Percentiles rank a stretch among this genome's conserved stretches.
Evolutionary conservation across 2,888 invertebrate species (phyloP).

Genomic region (Noctuana brunneofusca): DNA sequence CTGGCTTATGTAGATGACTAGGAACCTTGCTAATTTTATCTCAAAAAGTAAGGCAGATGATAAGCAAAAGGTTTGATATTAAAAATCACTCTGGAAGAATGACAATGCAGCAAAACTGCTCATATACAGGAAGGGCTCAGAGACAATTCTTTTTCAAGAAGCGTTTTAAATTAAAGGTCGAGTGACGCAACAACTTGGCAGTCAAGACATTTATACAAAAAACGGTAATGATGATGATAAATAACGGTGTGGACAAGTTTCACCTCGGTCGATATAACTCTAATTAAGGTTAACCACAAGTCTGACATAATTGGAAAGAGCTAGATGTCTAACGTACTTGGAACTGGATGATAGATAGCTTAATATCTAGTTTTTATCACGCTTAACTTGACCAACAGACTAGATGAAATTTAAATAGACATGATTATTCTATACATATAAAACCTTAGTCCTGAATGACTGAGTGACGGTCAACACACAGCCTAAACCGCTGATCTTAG

Average conservation of each 20-base stretch:
- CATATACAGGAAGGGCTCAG: not conserved
- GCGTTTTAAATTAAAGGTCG: not conserved
- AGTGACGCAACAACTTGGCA: not conserved
- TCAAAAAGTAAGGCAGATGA: too few species aligned
- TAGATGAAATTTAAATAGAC: too few species aligned
- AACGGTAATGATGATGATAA: conserved; percentile 13
- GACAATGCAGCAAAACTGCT: not conserved
- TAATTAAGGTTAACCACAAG: conserved; percentile 11
- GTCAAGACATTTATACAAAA: conserved; percentile 5
- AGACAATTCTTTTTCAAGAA: not conserved
- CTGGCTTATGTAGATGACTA: too few species aligned
- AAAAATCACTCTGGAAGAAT: not conserved
- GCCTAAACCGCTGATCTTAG: too few species aligned
- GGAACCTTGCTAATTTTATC: too few species aligned
- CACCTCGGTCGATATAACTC: conserved; percentile 3
- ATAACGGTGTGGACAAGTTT: conserved; percentile 20
- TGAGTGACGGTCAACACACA: too few species aligned
- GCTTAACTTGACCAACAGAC: too few species aligned
- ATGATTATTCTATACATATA: too few species aligned
- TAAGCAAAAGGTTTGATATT: not conserved
- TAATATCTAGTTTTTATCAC: not conserved
- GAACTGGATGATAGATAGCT: not conserved
- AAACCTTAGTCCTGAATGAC: too few species aligned
- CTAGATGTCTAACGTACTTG: not conserved
- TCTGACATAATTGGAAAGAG: not conserved